Evolutionary conservation across 2,113 vertebrate species (phyloP).

Genomic region (Scalopus aquaticus): DNA sequence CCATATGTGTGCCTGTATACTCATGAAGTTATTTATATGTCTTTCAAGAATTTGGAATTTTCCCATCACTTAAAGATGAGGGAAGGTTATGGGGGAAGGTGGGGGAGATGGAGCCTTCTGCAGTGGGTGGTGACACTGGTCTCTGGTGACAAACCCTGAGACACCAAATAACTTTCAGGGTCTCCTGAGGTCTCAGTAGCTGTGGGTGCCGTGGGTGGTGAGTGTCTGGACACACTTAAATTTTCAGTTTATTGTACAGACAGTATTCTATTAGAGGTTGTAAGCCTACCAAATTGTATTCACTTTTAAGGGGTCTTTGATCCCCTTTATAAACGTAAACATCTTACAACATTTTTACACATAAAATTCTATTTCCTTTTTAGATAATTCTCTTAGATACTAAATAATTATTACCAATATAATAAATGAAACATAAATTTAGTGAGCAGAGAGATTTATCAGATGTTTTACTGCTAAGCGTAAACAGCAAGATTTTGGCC

Average conservation of each 20-base stretch:
- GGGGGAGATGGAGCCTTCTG: background rate
- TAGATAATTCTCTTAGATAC: background rate
- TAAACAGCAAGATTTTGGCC: background rate
- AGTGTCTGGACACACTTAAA: background rate
- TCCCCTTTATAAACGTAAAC: background rate
- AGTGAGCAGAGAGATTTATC: background rate
- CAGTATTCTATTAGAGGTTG: background rate
- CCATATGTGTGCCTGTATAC: background rate
- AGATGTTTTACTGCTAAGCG: background rate
- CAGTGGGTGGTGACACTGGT: background rate
- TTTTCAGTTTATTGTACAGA: background rate
- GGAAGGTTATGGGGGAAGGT: background rate
- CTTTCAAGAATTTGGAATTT: background rate
- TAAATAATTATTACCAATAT: background rate
- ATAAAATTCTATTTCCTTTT: constrained; percentile 26
- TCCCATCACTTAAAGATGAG: background rate
- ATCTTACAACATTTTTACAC: background rate
- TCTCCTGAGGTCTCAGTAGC: background rate
- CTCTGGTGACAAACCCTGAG: background rate
- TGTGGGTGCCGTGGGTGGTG: background rate
- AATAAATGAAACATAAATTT: constrained; percentile 4
- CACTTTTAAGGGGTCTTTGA: background rate
- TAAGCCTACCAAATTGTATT: background rate
- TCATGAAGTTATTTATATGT: background rate
- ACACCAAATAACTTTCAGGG: background rate